These are phyloP conservation scores for Aphelocoma californica DNA, from an alignment of 2,797 vertebrate genomes.

Conservation along the genomic window DNA sequence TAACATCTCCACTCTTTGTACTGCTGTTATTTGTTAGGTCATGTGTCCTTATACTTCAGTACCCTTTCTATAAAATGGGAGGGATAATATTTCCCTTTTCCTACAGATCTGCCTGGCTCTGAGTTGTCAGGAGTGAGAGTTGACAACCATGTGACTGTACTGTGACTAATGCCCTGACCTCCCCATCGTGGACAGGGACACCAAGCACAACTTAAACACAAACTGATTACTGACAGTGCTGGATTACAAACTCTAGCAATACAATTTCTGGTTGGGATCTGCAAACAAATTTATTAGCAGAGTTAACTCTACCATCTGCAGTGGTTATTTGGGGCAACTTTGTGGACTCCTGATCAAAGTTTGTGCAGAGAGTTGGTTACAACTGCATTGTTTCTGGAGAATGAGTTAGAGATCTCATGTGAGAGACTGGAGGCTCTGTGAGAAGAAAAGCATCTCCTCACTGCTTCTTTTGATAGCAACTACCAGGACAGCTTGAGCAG, in stretches of 20 bases:
- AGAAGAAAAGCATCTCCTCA: background rate
- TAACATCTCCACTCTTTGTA: background rate
- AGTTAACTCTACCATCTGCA: background rate
- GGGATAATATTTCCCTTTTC: background rate
- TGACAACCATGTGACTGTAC: background rate
- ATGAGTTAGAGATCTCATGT: background rate
- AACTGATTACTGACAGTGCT: background rate
- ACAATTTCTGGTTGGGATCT: background rate
- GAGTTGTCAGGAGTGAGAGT: background rate
- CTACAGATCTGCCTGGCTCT: background rate
- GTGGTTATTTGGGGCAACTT: background rate
- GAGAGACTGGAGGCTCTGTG: background rate
- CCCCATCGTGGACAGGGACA: accelerated
- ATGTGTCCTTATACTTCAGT: background rate
- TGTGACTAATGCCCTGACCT: background rate
- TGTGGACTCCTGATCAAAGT: background rate
- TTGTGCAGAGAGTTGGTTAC: background rate
- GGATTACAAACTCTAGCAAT: background rate
- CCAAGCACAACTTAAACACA: background rate
- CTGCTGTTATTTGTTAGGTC: background rate
- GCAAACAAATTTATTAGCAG: background rate
- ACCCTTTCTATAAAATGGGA: background rate
- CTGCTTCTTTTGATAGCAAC: background rate
- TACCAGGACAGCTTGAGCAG: background rate
- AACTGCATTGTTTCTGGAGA: background rate